Percentiles rank a stretch among this genome's conserved stretches.
phyloP scores from a whole-genome alignment of 2,113 vertebrate species.

The Proteles cristata region DNA sequence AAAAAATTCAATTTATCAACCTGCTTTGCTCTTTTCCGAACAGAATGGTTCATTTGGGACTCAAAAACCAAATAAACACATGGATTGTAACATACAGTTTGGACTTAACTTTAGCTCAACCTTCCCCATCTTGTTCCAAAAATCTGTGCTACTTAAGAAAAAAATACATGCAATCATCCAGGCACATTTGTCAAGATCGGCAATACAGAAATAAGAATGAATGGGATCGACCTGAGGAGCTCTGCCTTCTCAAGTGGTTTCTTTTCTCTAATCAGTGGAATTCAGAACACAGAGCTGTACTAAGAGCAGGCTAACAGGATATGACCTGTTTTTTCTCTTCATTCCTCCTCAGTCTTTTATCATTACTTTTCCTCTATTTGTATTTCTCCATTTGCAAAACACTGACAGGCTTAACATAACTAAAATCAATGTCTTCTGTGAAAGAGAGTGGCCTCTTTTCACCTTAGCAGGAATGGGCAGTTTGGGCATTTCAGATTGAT shows the following conservation, averaged over 20 bases:
- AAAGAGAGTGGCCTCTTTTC: background rate
- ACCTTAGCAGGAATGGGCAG: background rate
- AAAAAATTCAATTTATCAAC: conserved; percentile 51
- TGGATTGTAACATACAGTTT: conserved; percentile 69
- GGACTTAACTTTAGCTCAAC: conserved; percentile 61
- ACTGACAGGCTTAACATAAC: background rate
- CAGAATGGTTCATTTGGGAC: conserved; percentile 77
- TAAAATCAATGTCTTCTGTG: background rate
- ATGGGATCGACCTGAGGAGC: background rate
- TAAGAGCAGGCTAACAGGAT: background rate
- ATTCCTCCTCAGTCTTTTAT: background rate
- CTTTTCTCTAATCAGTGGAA: background rate
- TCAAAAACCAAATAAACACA: conserved; percentile 77
- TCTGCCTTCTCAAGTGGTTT: background rate
- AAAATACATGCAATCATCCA: background rate
- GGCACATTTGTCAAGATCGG: conserved; percentile 10
- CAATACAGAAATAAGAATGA: background rate
- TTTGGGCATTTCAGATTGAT: background rate
- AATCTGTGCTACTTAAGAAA: conserved; percentile 43
- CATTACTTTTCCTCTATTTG: background rate
- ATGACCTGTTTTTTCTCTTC: background rate
- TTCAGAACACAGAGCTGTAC: background rate
- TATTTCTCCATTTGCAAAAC: background rate
- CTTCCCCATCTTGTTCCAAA: conserved; percentile 70
- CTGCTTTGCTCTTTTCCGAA: conserved; percentile 78